Evolutionary conservation across 2,888 invertebrate species (phyloP).

Genomic region (Eupithecia dodoneata): DNA sequence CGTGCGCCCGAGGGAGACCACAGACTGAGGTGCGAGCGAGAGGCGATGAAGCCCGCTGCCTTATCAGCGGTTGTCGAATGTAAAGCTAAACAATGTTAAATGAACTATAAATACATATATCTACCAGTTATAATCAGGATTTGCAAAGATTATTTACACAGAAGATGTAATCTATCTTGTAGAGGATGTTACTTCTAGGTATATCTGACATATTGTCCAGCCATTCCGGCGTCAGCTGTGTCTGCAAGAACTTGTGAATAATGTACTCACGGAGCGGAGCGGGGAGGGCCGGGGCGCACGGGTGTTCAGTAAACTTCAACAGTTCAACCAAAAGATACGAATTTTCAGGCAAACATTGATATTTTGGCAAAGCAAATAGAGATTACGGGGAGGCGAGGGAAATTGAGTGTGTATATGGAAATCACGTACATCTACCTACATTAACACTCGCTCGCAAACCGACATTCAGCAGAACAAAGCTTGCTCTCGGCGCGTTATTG

Average conservation of each 20-base stretch:
- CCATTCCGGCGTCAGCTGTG: background rate
- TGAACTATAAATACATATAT: no score
- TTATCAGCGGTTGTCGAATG: no score
- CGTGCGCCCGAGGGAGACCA: no score
- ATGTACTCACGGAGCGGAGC: background rate
- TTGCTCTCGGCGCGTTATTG: background rate
- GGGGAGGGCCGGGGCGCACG: background rate
- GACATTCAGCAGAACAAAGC: slow-evolving; percentile 3
- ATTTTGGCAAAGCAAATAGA: background rate
- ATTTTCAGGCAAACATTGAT: background rate
- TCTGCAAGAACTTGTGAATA: slow-evolving; percentile 13
- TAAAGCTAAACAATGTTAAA: no score
- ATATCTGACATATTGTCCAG: background rate
- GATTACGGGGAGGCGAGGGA: background rate
- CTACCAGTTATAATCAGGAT: no score
- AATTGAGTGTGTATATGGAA: background rate
- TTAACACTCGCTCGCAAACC: background rate
- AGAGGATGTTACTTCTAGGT: background rate
- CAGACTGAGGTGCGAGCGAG: no score
- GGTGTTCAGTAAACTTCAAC: background rate
- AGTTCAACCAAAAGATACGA: background rate
- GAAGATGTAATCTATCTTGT: background rate
- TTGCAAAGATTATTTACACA: background rate
- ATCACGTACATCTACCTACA: background rate
- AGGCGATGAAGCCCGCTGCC: no score